Percentiles rank a stretch among this genome's conserved stretches.
Conservation (phyloP, 64 coral and sea anemone genomes). For the Astreopora myriophthalma region DNA sequence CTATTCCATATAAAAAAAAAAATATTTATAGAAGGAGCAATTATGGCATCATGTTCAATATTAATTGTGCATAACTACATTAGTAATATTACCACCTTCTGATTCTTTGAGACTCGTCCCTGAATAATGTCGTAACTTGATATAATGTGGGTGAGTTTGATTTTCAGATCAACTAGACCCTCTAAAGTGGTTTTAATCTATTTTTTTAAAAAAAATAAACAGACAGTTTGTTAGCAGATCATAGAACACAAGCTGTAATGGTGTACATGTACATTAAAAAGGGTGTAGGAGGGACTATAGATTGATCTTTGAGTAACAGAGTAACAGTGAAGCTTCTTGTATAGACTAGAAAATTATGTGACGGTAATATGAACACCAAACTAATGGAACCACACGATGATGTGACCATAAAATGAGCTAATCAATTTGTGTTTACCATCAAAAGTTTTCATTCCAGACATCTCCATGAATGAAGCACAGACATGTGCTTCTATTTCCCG, state of each 20-base stretch:
- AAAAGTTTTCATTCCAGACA: constrained; percentile 39
- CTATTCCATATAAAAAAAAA: neutral
- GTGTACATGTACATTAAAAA: too few relatives aligned
- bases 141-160: too few relatives aligned
- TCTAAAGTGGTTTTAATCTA: too few relatives aligned
- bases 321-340: too few relatives aligned
- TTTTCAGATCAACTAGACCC: too few relatives aligned
- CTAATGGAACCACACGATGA: neutral
- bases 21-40: neutral
- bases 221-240: too few relatives aligned
- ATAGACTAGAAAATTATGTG: neutral
- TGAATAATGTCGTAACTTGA: too few relatives aligned
- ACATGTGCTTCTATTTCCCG: constrained; percentile 2
- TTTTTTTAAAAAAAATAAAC: too few relatives aligned
- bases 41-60: neutral
- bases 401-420: neutral
- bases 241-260: too few relatives aligned
- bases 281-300: too few relatives aligned
- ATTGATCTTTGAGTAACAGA: too few relatives aligned
- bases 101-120: neutral
- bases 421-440: constrained; percentile 29
- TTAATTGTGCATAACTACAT: neutral
- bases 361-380: neutral
- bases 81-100: neutral
- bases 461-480: constrained; percentile 40